phyloP scores from a whole-genome alignment of 2,888 invertebrate species.

The Liposcelis brunnea region DNA sequence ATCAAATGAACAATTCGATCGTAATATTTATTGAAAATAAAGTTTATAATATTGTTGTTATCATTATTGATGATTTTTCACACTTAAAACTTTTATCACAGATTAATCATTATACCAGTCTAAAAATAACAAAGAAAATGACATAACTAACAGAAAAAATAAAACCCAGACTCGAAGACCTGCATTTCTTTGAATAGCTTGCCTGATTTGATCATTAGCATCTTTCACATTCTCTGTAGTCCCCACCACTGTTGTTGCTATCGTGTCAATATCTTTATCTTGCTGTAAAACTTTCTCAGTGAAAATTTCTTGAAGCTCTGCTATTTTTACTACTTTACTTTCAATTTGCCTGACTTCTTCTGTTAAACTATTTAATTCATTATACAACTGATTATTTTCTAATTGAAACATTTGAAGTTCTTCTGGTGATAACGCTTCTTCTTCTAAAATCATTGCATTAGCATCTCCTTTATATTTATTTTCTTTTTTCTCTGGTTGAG shows the following conservation, averaged over 20 bases:
- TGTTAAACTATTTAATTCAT: constrained; percentile 71
- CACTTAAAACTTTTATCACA: too few relatives aligned
- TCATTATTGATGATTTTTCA: too few relatives aligned
- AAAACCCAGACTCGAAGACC: constrained; percentile 86
- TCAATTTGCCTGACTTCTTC: constrained; percentile 80
- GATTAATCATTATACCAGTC: constrained; percentile 92
- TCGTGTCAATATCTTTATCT: constrained; percentile 81
- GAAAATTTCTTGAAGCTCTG: constrained; percentile 87
- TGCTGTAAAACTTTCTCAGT: constrained; percentile 91
- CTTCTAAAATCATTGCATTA: constrained; percentile 31
- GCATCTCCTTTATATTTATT: constrained; percentile 15
- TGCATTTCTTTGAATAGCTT: constrained; percentile 94
- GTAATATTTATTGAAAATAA: too few relatives aligned
- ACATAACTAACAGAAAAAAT: constrained; percentile 89
- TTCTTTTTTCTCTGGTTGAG: constrained; percentile 13
- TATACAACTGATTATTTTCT: constrained; percentile 74
- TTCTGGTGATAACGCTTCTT: constrained; percentile 57
- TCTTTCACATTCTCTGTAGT: constrained; percentile 91
- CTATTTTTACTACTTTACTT: constrained; percentile 87
- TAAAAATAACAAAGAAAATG: constrained; percentile 85
- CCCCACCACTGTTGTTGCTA: constrained; percentile 74
- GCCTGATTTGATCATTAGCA: constrained; percentile 92
- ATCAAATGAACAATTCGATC: too few relatives aligned
- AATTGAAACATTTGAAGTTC: constrained; percentile 86
- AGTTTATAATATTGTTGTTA: too few relatives aligned